phyloP scores from a whole-genome alignment of 2,797 vertebrate genomes.

The Artibeus lituratus region DNA sequence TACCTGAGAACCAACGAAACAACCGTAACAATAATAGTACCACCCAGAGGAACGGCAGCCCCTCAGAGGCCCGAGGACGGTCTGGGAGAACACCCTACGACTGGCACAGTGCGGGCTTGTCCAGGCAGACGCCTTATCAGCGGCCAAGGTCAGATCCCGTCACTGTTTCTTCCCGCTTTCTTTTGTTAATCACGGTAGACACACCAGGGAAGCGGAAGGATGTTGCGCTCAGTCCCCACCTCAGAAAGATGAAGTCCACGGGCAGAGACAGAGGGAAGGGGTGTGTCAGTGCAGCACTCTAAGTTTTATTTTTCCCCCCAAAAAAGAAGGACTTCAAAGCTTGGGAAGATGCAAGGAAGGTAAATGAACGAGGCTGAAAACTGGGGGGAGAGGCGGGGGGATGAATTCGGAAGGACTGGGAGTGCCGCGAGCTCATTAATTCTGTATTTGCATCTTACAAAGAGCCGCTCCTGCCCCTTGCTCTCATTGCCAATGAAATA shows the following conservation, averaged over 20 bases:
- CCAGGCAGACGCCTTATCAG: too few species aligned
- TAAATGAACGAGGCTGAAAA: not conserved
- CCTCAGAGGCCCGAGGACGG: accelerated
- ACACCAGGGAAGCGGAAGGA: not conserved
- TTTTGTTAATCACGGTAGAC: not conserved
- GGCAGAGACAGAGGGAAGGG: too few species aligned
- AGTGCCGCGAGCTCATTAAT: not conserved
- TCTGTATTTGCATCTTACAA: not conserved
- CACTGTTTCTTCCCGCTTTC: not conserved
- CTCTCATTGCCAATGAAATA: constrained; percentile 51
- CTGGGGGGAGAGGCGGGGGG: accelerated
- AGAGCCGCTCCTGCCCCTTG: not conserved
- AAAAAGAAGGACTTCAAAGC: not conserved
- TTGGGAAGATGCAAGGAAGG: not conserved
- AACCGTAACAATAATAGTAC: accelerated
- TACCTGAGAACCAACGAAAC: not conserved
- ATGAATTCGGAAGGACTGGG: not conserved
- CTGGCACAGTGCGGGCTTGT: accelerated
- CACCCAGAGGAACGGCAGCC: accelerated
- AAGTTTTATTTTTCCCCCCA: not conserved
- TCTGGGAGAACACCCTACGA: not conserved
- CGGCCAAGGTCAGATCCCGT: not conserved
- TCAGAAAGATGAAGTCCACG: not conserved
- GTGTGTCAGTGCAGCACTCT: accelerated
- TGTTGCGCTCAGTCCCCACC: accelerated